Percentiles rank a stretch among this genome's conserved stretches.
Conservation (phyloP, 2,797 vertebrate species). For the Halcyon chelicuti region DNA sequence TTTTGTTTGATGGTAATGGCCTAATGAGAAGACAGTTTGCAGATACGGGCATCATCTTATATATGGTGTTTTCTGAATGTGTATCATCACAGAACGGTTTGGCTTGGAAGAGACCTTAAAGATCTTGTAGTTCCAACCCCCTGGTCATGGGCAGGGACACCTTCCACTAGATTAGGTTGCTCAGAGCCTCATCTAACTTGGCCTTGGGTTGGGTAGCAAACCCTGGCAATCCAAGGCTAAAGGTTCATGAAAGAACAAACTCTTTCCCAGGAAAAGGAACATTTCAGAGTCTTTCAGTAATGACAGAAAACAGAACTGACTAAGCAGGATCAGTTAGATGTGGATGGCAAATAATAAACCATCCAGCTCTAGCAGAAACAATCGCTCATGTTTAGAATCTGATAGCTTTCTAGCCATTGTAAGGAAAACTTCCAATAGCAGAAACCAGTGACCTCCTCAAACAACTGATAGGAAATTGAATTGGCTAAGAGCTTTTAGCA, state of each 20-base stretch:
- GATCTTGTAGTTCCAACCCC: not conserved
- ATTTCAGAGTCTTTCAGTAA: not conserved
- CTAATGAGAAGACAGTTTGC: not conserved
- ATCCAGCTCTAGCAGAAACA: not conserved
- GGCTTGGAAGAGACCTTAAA: not conserved
- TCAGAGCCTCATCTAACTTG: not conserved
- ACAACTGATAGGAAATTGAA: not conserved
- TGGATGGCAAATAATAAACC: not conserved
- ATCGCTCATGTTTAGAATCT: not conserved
- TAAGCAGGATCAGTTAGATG: not conserved
- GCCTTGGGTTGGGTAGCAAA: not conserved
- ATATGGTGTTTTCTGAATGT: fast-evolving
- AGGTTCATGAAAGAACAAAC: not conserved
- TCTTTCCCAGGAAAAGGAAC: not conserved
- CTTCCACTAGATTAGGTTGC: not conserved
- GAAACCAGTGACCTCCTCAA: not conserved
- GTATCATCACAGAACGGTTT: not conserved
- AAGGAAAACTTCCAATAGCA: not conserved
- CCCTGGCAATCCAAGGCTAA: fast-evolving
- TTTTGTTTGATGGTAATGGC: not conserved
- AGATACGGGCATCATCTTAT: not conserved
- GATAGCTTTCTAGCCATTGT: not conserved
- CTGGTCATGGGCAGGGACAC: not conserved
- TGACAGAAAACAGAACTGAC: not conserved
- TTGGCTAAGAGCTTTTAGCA: not conserved